Conservation (phyloP, 2,888 invertebrate species). For the Oscheius sp. region DNA sequence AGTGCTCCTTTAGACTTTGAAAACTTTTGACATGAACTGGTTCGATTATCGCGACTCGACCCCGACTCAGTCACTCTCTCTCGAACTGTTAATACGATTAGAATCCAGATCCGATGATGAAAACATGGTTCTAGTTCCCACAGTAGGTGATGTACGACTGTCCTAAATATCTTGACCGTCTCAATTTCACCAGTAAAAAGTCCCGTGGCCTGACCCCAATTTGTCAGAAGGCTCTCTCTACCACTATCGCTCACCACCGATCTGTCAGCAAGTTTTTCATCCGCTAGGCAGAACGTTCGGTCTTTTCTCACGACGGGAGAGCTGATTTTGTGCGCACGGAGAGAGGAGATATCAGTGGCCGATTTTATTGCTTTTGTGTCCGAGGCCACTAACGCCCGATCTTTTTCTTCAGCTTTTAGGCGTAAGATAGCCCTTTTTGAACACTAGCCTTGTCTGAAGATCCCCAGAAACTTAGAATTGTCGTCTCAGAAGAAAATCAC, state of each 20-base stretch:
- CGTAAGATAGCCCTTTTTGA: too few species aligned
- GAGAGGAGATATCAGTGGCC: constrained; percentile 13
- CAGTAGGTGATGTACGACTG: too few species aligned
- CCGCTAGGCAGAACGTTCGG: neutral
- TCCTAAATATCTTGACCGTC: neutral
- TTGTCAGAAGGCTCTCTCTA: neutral
- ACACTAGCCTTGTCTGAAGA: too few species aligned
- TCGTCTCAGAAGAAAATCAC: too few species aligned
- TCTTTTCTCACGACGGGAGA: constrained; percentile 22
- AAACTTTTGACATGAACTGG: too few species aligned
- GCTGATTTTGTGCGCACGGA: constrained; percentile 9
- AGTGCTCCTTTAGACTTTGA: too few species aligned
- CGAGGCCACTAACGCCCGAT: neutral
- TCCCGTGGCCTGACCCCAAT: constrained; percentile 14
- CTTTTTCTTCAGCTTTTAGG: neutral
- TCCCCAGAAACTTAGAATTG: too few species aligned
- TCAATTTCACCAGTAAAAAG: constrained; percentile 21
- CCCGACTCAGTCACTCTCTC: too few species aligned
- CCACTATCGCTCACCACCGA: constrained; percentile 3
- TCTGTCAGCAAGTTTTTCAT: constrained; percentile 25
- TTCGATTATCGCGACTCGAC: too few species aligned
- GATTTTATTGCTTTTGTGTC: constrained; percentile 29
- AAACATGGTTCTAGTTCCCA: too few species aligned
- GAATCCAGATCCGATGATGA: too few species aligned
- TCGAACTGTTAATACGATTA: too few species aligned